Conservation (phyloP, 1,140 invertebrate genomes). For the Apis cerana region DNA sequence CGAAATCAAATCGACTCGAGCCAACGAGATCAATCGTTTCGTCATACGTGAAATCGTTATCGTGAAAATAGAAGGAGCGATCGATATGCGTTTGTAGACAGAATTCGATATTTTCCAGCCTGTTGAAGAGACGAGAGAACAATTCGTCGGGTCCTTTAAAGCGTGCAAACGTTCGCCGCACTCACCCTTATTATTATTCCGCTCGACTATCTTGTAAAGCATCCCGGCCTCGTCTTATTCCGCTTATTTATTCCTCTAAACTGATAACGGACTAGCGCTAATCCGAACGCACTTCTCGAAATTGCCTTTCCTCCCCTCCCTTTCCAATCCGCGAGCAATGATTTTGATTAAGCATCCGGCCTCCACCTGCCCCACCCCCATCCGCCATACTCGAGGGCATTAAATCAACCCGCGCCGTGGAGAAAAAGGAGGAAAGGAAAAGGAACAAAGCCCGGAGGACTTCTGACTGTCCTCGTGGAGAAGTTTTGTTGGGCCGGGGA, state of each 20-base stretch:
- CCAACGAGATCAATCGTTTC: no score
- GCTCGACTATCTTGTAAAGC: constrained; percentile 55
- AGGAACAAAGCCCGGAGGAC: background rate
- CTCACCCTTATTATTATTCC: constrained; percentile 52
- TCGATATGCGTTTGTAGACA: background rate
- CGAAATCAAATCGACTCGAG: no score
- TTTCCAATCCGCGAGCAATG: constrained; percentile 57
- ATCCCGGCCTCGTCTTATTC: constrained; percentile 55
- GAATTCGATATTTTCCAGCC: background rate
- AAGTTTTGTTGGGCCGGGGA: constrained; percentile 36
- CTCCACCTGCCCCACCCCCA: background rate
- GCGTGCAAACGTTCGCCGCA: constrained; percentile 14
- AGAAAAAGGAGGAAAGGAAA: background rate
- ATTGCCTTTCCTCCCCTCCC: constrained; percentile 40
- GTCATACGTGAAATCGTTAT: background rate
- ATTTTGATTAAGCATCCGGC: constrained; percentile 63
- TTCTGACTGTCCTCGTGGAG: constrained; percentile 34
- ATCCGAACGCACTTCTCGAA: constrained; percentile 59
- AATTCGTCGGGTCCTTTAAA: constrained; percentile 34
- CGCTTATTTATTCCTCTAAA: constrained; percentile 63
- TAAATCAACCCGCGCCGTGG: constrained; percentile 50
- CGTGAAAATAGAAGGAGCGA: no score
- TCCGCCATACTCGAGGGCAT: constrained; percentile 17
- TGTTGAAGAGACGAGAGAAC: background rate
- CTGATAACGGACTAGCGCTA: constrained; percentile 58